Base-by-base conservation (phyloP, 2,113 vertebrate species). In the Gobius niger region DNA sequence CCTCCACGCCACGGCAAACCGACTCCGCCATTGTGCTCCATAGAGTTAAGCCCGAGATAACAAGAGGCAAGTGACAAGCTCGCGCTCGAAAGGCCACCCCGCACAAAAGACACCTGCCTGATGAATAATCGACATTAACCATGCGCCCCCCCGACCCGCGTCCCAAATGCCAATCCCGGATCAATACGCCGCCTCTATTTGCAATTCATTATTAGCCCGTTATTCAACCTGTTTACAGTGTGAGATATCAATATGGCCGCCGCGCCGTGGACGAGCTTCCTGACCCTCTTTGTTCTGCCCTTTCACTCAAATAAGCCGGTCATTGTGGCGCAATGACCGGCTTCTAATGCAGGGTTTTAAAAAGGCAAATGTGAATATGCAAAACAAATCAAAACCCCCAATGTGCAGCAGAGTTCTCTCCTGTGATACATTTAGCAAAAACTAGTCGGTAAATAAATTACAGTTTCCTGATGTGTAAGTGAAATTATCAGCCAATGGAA, bases 121-220 rank as follows among this genome's bases (percentile, higher is more conserved):
- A 93, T 91, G 88, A 90, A 90, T 90, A 91, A 91, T 92, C 79
- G 90, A 90, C 91, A 83, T 83, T 87, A 85, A 84, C 78, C 80
- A 13, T 65, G 59, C 68, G 63, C 61, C 47, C 60, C 0, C 65
- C 65, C 65, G 63, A 73, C 78, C 67, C 82, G 85, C 82, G 77
- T 79, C 75, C 78, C 68, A 87, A 83, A 88, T 90, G 93, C 91
- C 92, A 92, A 93, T 91, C 86, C 65, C 71, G 3, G 91, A 92
- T 96, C 94, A 68, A 94, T 95, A 94, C 82, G 78, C 51, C 40
- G 70, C 88, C 72, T 87, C 84, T 90, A 94, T 94, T 92, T 92
- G 92, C 94, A 93, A 94, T 94, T 95, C 93, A 86, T 95, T 92
- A 90, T 93, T 87, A 68, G 91, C 91, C 87, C 87, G 88, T 96